A percentile compares a stretch with the other conserved stretches of the same genome.
phyloP scores from a whole-genome alignment of 2,888 invertebrate genomes.

The Eilema sororculum region DNA sequence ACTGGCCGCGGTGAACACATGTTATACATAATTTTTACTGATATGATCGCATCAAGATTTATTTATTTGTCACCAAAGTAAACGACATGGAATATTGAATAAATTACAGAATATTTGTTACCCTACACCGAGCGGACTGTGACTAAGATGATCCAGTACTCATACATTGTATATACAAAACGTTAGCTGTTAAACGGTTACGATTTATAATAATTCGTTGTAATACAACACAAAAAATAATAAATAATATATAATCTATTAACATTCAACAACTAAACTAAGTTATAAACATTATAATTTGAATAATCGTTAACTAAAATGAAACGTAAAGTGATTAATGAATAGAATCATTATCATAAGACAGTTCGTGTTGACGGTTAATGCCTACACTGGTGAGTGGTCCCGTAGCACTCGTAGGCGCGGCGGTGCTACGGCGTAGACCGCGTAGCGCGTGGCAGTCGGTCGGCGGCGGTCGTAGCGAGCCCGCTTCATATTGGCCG shows the following conservation, averaged over 20 bases:
- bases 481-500: conserved; percentile 90
- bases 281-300: conserved; percentile 60
- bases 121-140: conserved; percentile 59
- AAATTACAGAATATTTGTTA: conserved; percentile 42
- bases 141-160: conserved; percentile 56
- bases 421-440: conserved; percentile 18
- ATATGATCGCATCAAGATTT: conserved; percentile 17
- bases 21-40: conserved; percentile 12
- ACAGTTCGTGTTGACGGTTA: conserved; percentile 43
- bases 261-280: conserved; percentile 83
- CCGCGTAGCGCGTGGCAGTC: conserved; percentile 8
- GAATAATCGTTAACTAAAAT: conserved; percentile 43
- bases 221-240: conserved; percentile 76
- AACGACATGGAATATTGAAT: conserved; percentile 44
- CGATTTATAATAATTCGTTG: conserved; percentile 76
- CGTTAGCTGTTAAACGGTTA: conserved; percentile 59
- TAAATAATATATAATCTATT: conserved; percentile 80
- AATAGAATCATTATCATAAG: conserved; percentile 33
- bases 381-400: conserved; percentile 37
- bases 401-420: conserved; percentile 32
- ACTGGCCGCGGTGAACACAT: conserved; percentile 10
- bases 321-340: conserved; percentile 46
- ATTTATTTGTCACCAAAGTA: conserved; percentile 30
- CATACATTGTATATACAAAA: conserved; percentile 68
- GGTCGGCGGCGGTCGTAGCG: conserved; percentile 24